Evolutionary conservation across 2,888 invertebrate species (phyloP).

Genomic region (Hyposoter didymator): DNA sequence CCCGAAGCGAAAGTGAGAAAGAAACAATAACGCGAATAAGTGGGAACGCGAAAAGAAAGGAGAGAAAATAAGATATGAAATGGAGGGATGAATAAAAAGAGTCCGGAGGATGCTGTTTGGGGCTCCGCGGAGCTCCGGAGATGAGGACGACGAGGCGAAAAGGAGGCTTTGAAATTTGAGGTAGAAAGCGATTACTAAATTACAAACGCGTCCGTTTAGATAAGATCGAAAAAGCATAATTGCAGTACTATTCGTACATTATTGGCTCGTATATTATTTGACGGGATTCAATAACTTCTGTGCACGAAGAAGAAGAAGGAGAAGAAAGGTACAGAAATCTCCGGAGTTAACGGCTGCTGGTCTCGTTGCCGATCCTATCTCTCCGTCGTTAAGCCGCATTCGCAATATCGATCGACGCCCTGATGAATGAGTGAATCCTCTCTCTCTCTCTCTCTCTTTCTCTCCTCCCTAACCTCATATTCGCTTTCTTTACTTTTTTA

Average conservation of each 20-base stretch:
- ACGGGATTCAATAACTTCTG: conserved; percentile 81
- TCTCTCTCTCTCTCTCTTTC: conserved; percentile 48
- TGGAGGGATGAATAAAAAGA: conserved; percentile 41
- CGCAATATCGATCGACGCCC: conserved; percentile 79
- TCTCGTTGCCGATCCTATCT: conserved; percentile 67
- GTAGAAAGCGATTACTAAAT: conserved; percentile 67
- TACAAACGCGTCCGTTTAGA: conserved; percentile 73
- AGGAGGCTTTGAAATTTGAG: conserved; percentile 17
- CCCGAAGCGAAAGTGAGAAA: conserved; percentile 45
- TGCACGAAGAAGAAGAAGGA: conserved; percentile 49
- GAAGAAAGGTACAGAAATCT: conserved; percentile 24
- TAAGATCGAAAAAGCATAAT: conserved; percentile 78
- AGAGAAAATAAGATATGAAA: conserved; percentile 36
- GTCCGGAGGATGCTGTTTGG: conserved; percentile 16
- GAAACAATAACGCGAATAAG: conserved; percentile 30
- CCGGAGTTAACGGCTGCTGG: conserved; percentile 39
- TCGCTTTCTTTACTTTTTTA: conserved; percentile 8
- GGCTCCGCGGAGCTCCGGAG: neutral
- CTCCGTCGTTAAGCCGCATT: conserved; percentile 78
- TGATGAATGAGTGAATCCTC: conserved; percentile 78
- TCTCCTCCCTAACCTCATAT: conserved; percentile 28
- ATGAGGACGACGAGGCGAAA: neutral
- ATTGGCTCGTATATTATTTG: conserved; percentile 82
- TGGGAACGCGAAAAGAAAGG: conserved; percentile 1
- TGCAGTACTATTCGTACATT: conserved; percentile 81